Evolutionary conservation across 2,888 invertebrate species (phyloP), one percentile per base, ranked within the genome.

Genomic region (Standfussiana lucernea): DNA sequence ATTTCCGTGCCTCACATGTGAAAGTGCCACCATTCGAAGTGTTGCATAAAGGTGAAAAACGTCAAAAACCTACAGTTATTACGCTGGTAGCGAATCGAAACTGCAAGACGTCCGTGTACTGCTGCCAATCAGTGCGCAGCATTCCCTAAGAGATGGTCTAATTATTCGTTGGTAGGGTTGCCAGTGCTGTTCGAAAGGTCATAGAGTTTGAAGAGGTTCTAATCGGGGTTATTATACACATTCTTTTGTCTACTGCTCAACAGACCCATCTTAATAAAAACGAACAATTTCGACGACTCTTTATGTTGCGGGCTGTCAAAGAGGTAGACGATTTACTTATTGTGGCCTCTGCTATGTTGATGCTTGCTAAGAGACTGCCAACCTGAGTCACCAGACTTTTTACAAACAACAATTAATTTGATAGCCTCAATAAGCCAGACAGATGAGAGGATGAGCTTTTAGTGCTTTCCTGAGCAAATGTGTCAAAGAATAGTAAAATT

Each of bases 121-220:
- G 86, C 73, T 86, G 90, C 84, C 89, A 90, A 91, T 92, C 90
- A 91, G 90, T 86, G 90, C 91, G 88, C 82, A 86, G 88, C 88
- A 82, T 87, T 89, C 86, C 90, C 83, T 83, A 53, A 78, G 75
- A 83, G 84, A 85, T 86, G 86, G 78, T 84, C 88, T 86, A 89
- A 86, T 88, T 89, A 83, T 85, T 85, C 59, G 50, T 65, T 24
- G 6, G 18, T 80, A 88, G 87, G 87, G 87, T 70, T 87, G 84
- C 21, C 84, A 61, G 37, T 35, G 1, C 18, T 59, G 37, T 50
- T 24, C 1, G 18, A 64, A 67, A 76, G 68, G 73, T 76, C 69
- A 72, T 35, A 28, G 10, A 75, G 42, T 64, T 61, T 61, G 32
- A 61, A 35, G 10, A 42, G 40, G n/a, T 40, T 40, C 8, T 64